phyloP scores from a whole-genome alignment of 2,797 vertebrate genomes.

The Cephalopachus bancanus region DNA sequence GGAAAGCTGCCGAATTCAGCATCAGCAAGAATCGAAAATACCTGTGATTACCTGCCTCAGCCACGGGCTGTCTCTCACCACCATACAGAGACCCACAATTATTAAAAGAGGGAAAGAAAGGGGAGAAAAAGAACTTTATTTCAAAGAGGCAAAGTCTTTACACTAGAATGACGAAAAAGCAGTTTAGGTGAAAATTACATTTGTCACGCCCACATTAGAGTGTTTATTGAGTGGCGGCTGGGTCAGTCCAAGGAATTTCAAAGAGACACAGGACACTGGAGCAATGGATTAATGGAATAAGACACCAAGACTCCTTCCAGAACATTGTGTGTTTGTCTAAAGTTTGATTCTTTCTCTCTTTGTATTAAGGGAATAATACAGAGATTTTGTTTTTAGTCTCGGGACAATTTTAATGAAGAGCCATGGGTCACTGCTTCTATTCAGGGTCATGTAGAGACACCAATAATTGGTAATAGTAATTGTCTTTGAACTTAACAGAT shows the following conservation, averaged over 20 bases:
- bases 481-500: background rate
- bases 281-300: accelerated
- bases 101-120: background rate
- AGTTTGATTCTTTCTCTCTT: background rate
- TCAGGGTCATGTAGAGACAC: background rate
- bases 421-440: accelerated
- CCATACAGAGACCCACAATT: background rate
- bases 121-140: slow-evolving; percentile 7
- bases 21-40: background rate
- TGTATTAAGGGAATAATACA: accelerated
- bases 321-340: accelerated
- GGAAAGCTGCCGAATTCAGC: background rate
- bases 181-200: slow-evolving; percentile 53
- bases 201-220: background rate
- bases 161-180: slow-evolving; percentile 14
- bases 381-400: background rate
- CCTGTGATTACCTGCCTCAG: background rate
- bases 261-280: slow-evolving; percentile 21
- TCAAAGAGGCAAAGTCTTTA: slow-evolving; percentile 64
- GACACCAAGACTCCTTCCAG: background rate
- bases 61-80: background rate
- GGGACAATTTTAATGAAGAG: background rate
- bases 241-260: slow-evolving; percentile 32
- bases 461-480: background rate
- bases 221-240: slow-evolving; percentile 54